Evolutionary conservation across 1,140 invertebrate genomes (phyloP), one percentile per base, ranked within the genome.

Genomic region (Bombyx mandarina): DNA sequence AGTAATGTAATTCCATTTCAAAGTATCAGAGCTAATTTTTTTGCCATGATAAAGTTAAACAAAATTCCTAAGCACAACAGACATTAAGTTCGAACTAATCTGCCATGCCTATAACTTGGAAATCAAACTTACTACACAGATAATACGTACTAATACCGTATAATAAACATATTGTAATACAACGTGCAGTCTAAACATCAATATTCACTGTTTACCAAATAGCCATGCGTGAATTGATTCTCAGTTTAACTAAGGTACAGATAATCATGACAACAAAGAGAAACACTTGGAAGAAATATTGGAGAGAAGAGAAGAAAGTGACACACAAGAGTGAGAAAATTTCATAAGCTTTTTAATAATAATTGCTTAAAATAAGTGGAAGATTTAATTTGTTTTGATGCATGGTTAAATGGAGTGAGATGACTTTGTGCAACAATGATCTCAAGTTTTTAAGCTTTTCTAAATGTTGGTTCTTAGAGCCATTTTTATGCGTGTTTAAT

Each of bases 141-240:
- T 71, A 69, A 56, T 60, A 59, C 57, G 57, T 60, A 75, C 77
- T 79, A 80, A 76, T 67, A 81, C 60, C 58, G 63, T 65, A 71
- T 69, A 69, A 73, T 65, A 75, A 71, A 66, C 65, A 65, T 60
- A 65, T 57, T 58, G 57, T 73, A 74, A 82, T 78, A 84, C 71
- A 84, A 82, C 84, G 84, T 87, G 84, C 84, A 87, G 61, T 80
- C 81, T 85, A 85, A 83, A 87, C 82, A 87, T 67, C 75, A 63
- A 83, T 73, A 68, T 75, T 67, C 69, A 62, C 72, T 73, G 59
- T 72, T 74, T 78, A 79, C 71, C 67, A 74, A 79, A 76, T 82
- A 82, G 83, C 82, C 84, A 87, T 87, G 84, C 84, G 74, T 78
- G 80, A 79, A 65, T 69, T 68, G 48, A 62, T 71, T 67, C 65